Evolutionary conservation across 2,888 invertebrate species (phyloP), one percentile per base, ranked within the genome.

Genomic region (Xiphydria camelus): DNA sequence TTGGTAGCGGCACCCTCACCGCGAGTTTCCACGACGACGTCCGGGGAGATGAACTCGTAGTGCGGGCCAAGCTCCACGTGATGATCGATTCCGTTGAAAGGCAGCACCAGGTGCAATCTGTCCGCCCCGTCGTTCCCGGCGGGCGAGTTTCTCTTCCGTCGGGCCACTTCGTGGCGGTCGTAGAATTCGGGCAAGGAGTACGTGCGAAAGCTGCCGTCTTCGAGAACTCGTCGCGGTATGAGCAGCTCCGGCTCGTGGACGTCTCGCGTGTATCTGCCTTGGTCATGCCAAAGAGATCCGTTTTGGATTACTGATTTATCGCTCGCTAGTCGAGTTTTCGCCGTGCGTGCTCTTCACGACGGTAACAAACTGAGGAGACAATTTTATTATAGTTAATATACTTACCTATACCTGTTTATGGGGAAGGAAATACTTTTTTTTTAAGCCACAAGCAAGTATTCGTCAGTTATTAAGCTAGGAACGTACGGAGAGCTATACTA

Each of bases 11-110:
- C 70, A 6, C 64, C 64, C 43, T 68, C 72, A 45, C 76, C 76
- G 66, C 86, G 84, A 29, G 85, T 80, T 76, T 92, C 91, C 59
- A 91, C 80, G 50, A 90, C 79, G 75, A 90, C 75, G 45, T 82
- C 82, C 17, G 80, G 79, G 3, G 80, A 76, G 39, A 82, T 58
- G 46, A 82, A 76, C 10, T 71, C 75, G 53, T 78, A 76, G 60
- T 81, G 80, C 2, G 82, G 81, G 63, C 68, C 76, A 23, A 82
- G 62, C 48, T 79, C 77, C 29, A 81, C 53, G 37, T 79, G 77
- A 49, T 79, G 75, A 38, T 73, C 66, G 38, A 53, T 47, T 3
- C 67, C 72, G 32, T 64, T 59, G 45, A 76, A 64, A 5, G 66
- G 59, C 22, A 76, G 46, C 40, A 64, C 51, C 48, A 74, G 62